Evolutionary conservation across 1,140 invertebrate species (phyloP).

Genomic region (Megalopta genalis): DNA sequence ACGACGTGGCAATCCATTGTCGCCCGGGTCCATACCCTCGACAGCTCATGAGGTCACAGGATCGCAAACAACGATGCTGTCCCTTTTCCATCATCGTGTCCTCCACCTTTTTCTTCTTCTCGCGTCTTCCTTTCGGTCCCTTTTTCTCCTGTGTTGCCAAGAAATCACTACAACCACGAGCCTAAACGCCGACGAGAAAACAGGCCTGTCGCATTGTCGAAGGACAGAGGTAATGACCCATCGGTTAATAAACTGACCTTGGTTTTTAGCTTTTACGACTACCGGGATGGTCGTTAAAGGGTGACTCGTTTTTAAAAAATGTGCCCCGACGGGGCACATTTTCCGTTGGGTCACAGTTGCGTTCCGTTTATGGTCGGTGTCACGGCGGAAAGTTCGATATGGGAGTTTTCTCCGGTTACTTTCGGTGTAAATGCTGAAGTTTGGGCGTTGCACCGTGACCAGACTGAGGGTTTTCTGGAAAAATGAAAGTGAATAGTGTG

Average conservation of each 20-base stretch:
- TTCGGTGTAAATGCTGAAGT: too few species aligned
- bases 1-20: slow-evolving; percentile 23
- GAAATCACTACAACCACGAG: too few species aligned
- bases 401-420: background rate
- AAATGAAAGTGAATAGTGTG: too few species aligned
- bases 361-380: background rate
- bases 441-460: too few species aligned
- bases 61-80: background rate
- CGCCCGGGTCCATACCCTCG: background rate
- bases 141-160: background rate
- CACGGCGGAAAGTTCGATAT: background rate
- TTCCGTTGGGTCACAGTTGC: too few species aligned
- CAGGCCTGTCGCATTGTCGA: background rate
- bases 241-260: slow-evolving; percentile 24
- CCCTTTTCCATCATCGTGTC: too few species aligned
- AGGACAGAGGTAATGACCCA: slow-evolving; percentile 3
- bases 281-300: background rate
- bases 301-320: background rate
- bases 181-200: background rate
- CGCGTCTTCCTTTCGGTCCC: background rate
- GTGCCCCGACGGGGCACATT: too few species aligned
- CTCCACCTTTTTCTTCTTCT: too few species aligned
- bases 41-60: background rate
- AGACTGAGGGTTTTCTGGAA: too few species aligned
- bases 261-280: slow-evolving; percentile 16